Evolutionary conservation across 2,888 invertebrate species (phyloP).

Genomic region (Itoplectis maculator): DNA sequence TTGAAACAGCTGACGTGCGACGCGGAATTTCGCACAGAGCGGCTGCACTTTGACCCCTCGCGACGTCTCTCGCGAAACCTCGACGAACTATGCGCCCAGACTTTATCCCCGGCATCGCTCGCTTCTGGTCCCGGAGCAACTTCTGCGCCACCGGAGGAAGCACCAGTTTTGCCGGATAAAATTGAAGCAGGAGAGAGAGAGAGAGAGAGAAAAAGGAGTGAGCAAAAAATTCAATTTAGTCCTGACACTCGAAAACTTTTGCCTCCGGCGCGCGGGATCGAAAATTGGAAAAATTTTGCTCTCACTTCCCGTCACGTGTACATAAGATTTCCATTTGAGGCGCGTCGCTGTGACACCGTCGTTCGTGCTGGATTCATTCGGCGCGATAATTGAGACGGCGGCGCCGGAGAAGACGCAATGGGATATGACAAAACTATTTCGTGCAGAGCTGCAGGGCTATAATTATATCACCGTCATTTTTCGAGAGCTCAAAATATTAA

Average conservation of each 20-base stretch:
- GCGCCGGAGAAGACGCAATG: too few species aligned
- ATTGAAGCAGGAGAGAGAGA: background rate
- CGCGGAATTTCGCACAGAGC: constrained; percentile 47
- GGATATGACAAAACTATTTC: too few species aligned
- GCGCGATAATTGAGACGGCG: background rate
- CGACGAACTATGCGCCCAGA: constrained; percentile 10
- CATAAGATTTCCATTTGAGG: constrained; percentile 10
- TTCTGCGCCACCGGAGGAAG: background rate
- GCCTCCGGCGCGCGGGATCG: constrained; percentile 24
- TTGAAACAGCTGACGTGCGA: constrained; percentile 64
- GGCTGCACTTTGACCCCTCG: constrained; percentile 13
- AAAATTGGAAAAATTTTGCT: constrained; percentile 40
- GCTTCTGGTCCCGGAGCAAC: background rate
- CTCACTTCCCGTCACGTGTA: background rate
- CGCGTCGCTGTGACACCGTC: background rate
- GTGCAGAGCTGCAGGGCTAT: too few species aligned
- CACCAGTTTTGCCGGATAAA: background rate
- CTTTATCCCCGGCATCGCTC: background rate
- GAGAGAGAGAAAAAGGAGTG: background rate
- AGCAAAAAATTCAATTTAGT: constrained; percentile 20
- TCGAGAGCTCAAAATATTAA: too few species aligned
- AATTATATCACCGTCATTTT: too few species aligned
- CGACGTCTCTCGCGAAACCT: background rate
- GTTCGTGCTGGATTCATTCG: background rate
- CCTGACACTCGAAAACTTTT: constrained; percentile 30